Percentiles rank a stretch among this genome's conserved stretches.
Evolutionary conservation across 2,888 invertebrate species (phyloP).

Genomic region (Operophtera brumata): DNA sequence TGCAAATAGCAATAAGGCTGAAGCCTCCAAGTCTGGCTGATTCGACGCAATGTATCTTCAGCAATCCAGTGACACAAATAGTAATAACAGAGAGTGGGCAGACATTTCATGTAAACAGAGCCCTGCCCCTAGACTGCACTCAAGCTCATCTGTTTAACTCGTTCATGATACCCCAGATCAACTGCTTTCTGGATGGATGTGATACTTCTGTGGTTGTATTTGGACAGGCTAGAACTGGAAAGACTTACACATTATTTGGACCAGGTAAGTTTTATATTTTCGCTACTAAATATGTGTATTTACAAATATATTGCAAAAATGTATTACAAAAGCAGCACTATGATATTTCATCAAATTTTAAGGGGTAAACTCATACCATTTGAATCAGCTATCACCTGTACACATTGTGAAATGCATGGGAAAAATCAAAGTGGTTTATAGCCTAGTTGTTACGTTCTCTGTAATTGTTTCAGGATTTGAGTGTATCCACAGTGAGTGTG

Average conservation of each 20-base stretch:
- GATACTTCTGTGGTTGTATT: conserved; percentile 87
- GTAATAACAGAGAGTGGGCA: conserved; percentile 82
- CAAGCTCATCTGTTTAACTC: conserved; percentile 84
- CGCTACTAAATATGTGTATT: too few relatives aligned
- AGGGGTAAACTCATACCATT: too few relatives aligned
- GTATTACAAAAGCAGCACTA: too few relatives aligned
- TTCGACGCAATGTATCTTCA: conserved; percentile 80
- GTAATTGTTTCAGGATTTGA: conserved; percentile 63
- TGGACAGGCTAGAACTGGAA: conserved; percentile 85
- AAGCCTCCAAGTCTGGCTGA: conserved; percentile 81
- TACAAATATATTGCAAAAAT: too few relatives aligned
- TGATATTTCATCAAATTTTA: too few relatives aligned
- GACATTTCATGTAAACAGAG: conserved; percentile 76
- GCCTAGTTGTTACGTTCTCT: background rate
- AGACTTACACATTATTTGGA: conserved; percentile 87
- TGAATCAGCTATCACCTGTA: too few relatives aligned
- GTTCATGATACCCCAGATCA: conserved; percentile 83
- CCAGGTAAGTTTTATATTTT: conserved; percentile 71
- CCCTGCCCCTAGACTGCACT: conserved; percentile 80
- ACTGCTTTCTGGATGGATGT: conserved; percentile 85
- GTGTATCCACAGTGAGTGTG: conserved; percentile 83
- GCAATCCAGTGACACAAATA: conserved; percentile 80
- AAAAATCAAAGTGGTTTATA: too few relatives aligned
- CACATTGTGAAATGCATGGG: too few relatives aligned
- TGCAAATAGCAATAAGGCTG: conserved; percentile 86